Conservation (phyloP, 2,113 vertebrate species). For the Bettongia penicillata region DNA sequence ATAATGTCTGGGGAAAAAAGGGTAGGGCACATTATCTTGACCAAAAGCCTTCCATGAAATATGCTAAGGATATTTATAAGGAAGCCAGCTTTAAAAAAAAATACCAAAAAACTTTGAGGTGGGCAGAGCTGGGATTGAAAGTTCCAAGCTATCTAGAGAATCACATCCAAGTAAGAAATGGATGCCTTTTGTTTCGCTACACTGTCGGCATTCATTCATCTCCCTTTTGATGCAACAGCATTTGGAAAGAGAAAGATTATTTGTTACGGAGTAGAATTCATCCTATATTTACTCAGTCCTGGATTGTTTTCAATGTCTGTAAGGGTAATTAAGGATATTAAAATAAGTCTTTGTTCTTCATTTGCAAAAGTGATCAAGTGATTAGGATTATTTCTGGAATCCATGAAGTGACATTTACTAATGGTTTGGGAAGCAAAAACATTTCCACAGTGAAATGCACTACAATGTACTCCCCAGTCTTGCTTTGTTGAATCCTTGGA, state of each 20-base stretch:
- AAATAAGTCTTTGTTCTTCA: conserved; percentile 66
- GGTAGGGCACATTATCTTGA: neutral
- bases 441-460: conserved; percentile 50
- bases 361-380: conserved; percentile 68
- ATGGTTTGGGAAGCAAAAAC: conserved; percentile 69
- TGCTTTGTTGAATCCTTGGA: conserved; percentile 37
- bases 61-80: conserved; percentile 4
- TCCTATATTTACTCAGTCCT: conserved; percentile 73
- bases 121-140: conserved; percentile 71
- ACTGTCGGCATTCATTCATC: conserved; percentile 79
- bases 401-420: conserved; percentile 74
- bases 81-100: conserved; percentile 54
- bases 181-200: conserved; percentile 68
- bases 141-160: conserved; percentile 77
- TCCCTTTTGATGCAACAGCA: conserved; percentile 80
- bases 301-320: conserved; percentile 76
- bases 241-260: conserved; percentile 80
- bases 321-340: conserved; percentile 81
- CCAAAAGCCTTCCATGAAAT: conserved; percentile 4
- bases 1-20: neutral
- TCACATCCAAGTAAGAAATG: conserved; percentile 75
- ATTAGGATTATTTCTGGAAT: conserved; percentile 70
- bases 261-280: conserved; percentile 70
- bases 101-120: neutral
- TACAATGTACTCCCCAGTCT: conserved; percentile 49